Base-by-base conservation (phyloP, 2,797 vertebrate genomes). In the Pelodytes ibericus region DNA sequence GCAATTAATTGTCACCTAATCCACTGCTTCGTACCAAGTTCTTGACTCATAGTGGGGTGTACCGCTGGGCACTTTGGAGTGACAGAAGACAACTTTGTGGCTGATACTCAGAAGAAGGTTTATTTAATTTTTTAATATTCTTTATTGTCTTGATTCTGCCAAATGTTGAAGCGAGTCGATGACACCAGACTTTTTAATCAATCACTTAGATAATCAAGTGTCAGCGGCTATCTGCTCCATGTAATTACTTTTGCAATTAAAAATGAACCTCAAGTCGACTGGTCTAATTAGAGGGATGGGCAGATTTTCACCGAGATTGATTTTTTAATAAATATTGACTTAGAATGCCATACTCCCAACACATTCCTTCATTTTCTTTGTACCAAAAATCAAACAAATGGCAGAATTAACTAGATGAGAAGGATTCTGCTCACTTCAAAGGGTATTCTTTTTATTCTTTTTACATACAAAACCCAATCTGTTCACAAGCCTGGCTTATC, bases 211-310 rank as follows among this genome's bases (percentile, higher is more conserved):
- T 98, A 98, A 98, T 98, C 97, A 98, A 98, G 98, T 98, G 97
- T 99, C 97, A 97, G 94, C 97, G 97, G 96, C 96, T 98, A 99
- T 99, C 97, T 98, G 96, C 96, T 97, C 97, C 90, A 89, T 98
- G 96, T 99, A 98, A 99, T 99, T 99, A 99, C 96, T 99, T 99
- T 99, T 98, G 96, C 97, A 99, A 99, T 99, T 99, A 99, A 99
- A 79, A 99, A 97, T 98, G 96, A 98, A 99, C 97, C 97, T 98
- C 94, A 91, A 98, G 95, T 97, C 96, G 96, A 96, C 96, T 96
- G 93, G 90, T 97, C 96, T 98, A 99, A 99, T 99, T 98, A 98
- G 96, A 97, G 92, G 95, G 95, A 97, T 95, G 96, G 95, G 93
- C 95, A 96, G 95, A 98, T 99, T 96, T 95, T 96, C 96, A 96